Conservation (phyloP, 2,888 invertebrate genomes). For the Drosophila heteroneura region DNA sequence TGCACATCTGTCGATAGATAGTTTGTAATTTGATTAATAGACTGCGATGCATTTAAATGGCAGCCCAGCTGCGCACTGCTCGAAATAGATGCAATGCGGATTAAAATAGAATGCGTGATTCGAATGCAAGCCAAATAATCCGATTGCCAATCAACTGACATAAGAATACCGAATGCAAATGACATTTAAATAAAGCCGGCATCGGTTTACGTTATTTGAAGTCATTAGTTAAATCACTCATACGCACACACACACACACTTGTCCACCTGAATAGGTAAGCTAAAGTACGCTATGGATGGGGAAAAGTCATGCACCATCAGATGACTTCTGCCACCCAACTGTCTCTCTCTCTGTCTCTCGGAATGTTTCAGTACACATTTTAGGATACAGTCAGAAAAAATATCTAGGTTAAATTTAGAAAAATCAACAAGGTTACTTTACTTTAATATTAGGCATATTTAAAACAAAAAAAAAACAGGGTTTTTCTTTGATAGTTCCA, state of each 20-base stretch:
- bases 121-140: slow-evolving; percentile 25
- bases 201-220: background rate
- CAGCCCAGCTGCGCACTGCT: slow-evolving; percentile 47
- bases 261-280: background rate
- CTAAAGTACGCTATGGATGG: background rate
- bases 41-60: slow-evolving; percentile 41
- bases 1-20: slow-evolving; percentile 64
- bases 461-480: background rate
- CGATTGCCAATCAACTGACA: slow-evolving; percentile 47
- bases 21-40: slow-evolving; percentile 63
- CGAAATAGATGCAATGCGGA: slow-evolving; percentile 45
- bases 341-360: background rate
- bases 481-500: background rate
- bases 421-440: background rate
- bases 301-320: background rate
- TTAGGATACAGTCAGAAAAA: background rate
- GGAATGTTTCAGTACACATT: background rate
- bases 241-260: background rate
- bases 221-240: slow-evolving; percentile 5
- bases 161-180: slow-evolving; percentile 44
- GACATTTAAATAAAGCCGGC: slow-evolving; percentile 10
- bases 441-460: background rate
- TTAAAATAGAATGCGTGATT: slow-evolving; percentile 46
- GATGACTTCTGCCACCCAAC: background rate
- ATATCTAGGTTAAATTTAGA: background rate